phyloP scores from a whole-genome alignment of 2,888 invertebrate species.

The Mimas tiliae region DNA sequence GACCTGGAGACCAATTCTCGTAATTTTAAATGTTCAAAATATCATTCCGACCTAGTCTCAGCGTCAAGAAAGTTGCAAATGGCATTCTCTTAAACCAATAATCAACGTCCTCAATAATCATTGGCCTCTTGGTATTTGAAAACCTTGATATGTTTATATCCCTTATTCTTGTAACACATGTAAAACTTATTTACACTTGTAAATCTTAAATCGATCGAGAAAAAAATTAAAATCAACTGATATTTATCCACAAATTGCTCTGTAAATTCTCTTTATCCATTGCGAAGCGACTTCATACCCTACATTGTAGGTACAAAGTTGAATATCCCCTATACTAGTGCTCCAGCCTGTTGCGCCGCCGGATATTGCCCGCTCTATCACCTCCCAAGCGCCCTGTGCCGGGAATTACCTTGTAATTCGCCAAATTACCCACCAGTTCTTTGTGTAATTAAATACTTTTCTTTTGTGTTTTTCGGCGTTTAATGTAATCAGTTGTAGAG shows the following conservation, averaged over 20 bases:
- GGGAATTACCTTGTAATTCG: conserved; percentile 78
- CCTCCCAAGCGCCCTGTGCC: conserved; percentile 60
- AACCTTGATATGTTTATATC: too few species aligned
- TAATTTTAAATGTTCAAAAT: too few species aligned
- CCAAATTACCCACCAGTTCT: conserved; percentile 72
- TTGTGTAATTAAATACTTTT: conserved; percentile 75
- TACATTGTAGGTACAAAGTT: not conserved
- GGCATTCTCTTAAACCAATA: too few species aligned
- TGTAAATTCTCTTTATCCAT: not conserved
- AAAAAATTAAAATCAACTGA: conserved; percentile 45
- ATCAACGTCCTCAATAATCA: too few species aligned
- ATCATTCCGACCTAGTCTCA: too few species aligned
- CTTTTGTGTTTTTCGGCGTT: conserved; percentile 19
- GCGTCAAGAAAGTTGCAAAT: too few species aligned
- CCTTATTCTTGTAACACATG: too few species aligned
- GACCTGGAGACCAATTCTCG: too few species aligned
- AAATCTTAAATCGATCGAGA: conserved; percentile 35
- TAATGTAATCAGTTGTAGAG: not conserved
- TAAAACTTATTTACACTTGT: not conserved
- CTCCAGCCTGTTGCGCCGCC: conserved; percentile 71
- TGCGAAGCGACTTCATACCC: not conserved
- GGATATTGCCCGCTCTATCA: conserved; percentile 77
- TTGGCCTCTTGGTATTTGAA: too few species aligned
- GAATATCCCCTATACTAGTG: not conserved
- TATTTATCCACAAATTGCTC: conserved; percentile 46